Conservation (phyloP, 2,113 vertebrate genomes). For the Zingel zingel region DNA sequence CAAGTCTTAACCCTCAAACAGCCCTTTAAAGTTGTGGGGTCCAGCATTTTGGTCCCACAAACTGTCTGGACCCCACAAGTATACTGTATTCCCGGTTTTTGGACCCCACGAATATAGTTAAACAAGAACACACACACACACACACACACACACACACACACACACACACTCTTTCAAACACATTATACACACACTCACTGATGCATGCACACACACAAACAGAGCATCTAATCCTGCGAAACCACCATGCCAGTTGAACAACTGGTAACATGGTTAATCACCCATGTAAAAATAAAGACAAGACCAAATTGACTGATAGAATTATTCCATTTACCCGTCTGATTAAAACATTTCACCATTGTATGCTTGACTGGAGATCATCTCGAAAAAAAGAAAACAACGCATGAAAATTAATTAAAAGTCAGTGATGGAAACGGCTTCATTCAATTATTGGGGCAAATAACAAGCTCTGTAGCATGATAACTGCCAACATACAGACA, state of each 20-base stretch:
- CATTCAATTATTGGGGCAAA: slow-evolving; percentile 77
- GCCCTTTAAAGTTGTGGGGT: no score
- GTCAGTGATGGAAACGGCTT: slow-evolving; percentile 71
- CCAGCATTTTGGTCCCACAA: no score
- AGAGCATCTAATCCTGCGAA: slow-evolving; percentile 75
- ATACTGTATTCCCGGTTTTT: no score
- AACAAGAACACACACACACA: slow-evolving; percentile 5
- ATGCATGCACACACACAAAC: slow-evolving; percentile 35
- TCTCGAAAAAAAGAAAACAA: slow-evolving; percentile 56
- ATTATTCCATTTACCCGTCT: slow-evolving; percentile 78
- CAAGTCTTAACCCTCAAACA: no score
- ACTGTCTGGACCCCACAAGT: no score
- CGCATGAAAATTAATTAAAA: slow-evolving; percentile 80
- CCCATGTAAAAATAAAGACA: slow-evolving; percentile 80
- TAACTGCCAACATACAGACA: slow-evolving; percentile 50
- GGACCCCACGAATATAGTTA: no score
- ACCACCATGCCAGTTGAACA: slow-evolving; percentile 73
- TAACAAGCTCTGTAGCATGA: slow-evolving; percentile 63
- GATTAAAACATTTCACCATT: slow-evolving; percentile 78
- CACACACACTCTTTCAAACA: slow-evolving; percentile 21
- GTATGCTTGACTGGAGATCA: slow-evolving; percentile 76
- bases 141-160: slow-evolving; percentile 20
- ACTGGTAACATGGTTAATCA: slow-evolving; percentile 80
- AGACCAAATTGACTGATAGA: slow-evolving; percentile 81
- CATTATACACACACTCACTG: slow-evolving; percentile 25